Evolutionary conservation across 1,140 invertebrate genomes (phyloP).

Genomic region (Drosophila ohnishii): DNA sequence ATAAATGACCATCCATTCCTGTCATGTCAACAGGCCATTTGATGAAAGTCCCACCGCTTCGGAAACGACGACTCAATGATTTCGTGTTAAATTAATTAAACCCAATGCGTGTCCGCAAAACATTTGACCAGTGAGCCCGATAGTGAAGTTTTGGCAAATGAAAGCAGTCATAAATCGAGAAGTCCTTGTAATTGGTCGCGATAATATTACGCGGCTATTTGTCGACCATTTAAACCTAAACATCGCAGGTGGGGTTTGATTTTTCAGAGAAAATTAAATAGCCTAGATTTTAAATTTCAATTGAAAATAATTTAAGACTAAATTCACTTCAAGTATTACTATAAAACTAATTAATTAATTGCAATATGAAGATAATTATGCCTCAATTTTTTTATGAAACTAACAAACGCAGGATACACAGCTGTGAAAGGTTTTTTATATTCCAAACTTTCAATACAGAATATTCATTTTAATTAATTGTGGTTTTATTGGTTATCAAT

Average conservation of each 20-base stretch:
- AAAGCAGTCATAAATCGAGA: constrained; percentile 70
- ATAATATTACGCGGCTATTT: constrained; percentile 35
- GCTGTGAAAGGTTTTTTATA: neutral
- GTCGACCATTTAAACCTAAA: neutral
- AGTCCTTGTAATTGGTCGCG: constrained; percentile 53
- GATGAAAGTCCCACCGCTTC: constrained; percentile 58
- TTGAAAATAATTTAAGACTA: neutral
- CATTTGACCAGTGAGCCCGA: constrained; percentile 60
- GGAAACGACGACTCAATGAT: constrained; percentile 74
- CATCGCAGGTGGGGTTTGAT: neutral
- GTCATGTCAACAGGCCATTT: constrained; percentile 77
- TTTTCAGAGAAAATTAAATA: neutral
- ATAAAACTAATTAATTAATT: constrained; percentile 1
- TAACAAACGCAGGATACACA: neutral
- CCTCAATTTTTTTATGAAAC: neutral
- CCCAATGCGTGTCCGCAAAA: constrained; percentile 64
- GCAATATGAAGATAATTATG: neutral
- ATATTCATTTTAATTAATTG: constrained; percentile 23
- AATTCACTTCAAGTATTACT: neutral
- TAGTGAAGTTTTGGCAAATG: constrained; percentile 53
- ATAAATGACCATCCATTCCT: constrained; percentile 23
- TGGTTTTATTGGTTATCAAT: constrained; percentile 10
- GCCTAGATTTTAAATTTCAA: neutral
- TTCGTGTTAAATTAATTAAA: constrained; percentile 81
- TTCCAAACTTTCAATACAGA: constrained; percentile 2